Base-by-base conservation (phyloP, 2,888 invertebrate species). In the Augiades crinisus region DNA sequence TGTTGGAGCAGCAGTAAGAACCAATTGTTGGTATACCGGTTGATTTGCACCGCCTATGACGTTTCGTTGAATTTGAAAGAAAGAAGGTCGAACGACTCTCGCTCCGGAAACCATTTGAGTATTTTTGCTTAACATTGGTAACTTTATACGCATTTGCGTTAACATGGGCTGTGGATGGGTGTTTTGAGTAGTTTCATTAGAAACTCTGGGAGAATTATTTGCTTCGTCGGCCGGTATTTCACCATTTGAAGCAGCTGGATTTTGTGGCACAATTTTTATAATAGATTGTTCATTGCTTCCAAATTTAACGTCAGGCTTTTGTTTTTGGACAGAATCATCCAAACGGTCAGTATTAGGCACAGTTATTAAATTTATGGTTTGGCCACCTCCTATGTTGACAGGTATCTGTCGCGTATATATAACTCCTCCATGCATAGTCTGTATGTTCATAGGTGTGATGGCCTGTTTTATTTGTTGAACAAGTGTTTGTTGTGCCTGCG, bases 391-490 rank as follows among this genome's bases (percentile, higher is more conserved):
- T 34, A 90, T 75, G 65, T 92, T 92, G 0, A 93, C 93, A 1
- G 94, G 94, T 63, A 94, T 92, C 79, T 94, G 94, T 58, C 94
- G 91, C 45, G 94, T 93, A 68, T 94, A 94, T 61, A 94, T 94
- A 0, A 94, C 94, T 43, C 93, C 92, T 12, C 93, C 92, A 41
- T 93, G 92, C 76, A 92, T 91, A 5, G 92, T 91, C 70, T 92
- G 92, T 47, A 92, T 88, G 60, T 91, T 92, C 82, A 90, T 83
- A 1, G 90, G 90, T 5, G 91, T 81, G 34, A 91, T 82, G 1
- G 89, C 81, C 62, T 90, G 90, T 67, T 91, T 91, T 27, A 91
- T 68, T 63, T 90, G 84, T 58, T 87, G 86, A 1, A 87, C 81
- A 52, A 89, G 63, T 61, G 75, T 85, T 8, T 75, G 54, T 55